Base-by-base conservation (phyloP, 2,113 vertebrate species). In the Phrynosoma blainvillii region DNA sequence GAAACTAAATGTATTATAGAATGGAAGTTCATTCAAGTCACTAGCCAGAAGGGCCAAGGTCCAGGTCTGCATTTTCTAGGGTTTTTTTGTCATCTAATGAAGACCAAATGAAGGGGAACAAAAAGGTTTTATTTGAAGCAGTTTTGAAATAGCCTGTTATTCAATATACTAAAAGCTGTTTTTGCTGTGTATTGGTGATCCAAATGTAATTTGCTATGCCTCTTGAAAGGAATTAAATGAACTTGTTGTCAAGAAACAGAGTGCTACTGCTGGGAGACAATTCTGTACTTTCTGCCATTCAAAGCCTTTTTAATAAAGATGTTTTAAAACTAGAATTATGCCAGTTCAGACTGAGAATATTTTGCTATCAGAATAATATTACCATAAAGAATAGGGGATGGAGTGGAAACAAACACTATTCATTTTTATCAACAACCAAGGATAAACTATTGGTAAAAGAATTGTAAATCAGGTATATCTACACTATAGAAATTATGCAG, bases 171-270 rank as follows among this genome's bases (percentile, higher is more conserved):
- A 89, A 93, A 92, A 92, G 79, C 87, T 83, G 82, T 47, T 78
- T 5, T 21, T 0, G 0, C 16, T 71, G 36, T n/a, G 12, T 32
- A 87, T 84, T 91, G 84, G 86, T 86, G 83, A 23, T 79, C 42
- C 86, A 83, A 79, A 87, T 79, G 88, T 82, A 91, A 92, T 42
- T 70, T 93, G 80, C 74, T 95, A 88, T 76, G 84, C 82, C 83
- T 86, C 91, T 93, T 93, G 93, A 90, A 83, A 93, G 84, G 94
- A 93, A 94, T 93, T 91, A 91, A 92, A 90, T 83, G 52, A 79
- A 90, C 71, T 87, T 71, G 77, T 78, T 93, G 93, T 95, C 91
- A 94, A 36, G 59, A 93, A 96, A 92, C 76, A 87, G 87, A 27
- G 82, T 83, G 30, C 0, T 25, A 79, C 81, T 89, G 83, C 3